phyloP scores from a whole-genome alignment of 2,113 vertebrate genomes.

The Ophthalmolycus amberensis region DNA sequence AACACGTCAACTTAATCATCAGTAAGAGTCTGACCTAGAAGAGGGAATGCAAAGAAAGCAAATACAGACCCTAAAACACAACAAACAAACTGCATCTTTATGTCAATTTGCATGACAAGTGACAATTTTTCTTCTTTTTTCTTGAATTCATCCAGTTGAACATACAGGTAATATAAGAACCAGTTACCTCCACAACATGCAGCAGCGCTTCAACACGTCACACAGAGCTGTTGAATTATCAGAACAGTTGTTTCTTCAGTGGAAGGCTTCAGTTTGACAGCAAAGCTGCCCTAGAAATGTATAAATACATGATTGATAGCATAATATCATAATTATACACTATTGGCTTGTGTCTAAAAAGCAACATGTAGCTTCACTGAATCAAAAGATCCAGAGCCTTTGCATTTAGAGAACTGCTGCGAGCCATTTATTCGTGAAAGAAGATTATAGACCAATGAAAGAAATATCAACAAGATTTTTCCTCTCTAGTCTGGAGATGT shows the following conservation, averaged over 20 bases:
- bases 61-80: conserved; percentile 8
- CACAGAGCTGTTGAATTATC: neutral
- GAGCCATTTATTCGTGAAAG: neutral
- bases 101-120: conserved; percentile 1
- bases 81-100: conserved; percentile 4
- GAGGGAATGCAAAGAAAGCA: conserved; percentile 54
- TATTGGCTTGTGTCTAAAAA: neutral
- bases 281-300: neutral
- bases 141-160: neutral
- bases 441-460: neutral
- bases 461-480: neutral
- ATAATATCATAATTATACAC: conserved; percentile 13
- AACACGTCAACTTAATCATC: conserved; percentile 58
- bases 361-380: neutral
- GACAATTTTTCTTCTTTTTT: neutral
- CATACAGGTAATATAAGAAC: neutral
- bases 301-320: neutral
- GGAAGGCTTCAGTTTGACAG: neutral
- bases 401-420: neutral
- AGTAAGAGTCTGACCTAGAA: conserved; percentile 34
- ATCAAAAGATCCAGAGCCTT: neutral
- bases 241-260: neutral
- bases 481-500: neutral
- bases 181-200: too few species aligned
- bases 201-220: too few species aligned